Evolutionary conservation across 2,888 invertebrate genomes (phyloP).

Genomic region (Cheilosia variabilis): DNA sequence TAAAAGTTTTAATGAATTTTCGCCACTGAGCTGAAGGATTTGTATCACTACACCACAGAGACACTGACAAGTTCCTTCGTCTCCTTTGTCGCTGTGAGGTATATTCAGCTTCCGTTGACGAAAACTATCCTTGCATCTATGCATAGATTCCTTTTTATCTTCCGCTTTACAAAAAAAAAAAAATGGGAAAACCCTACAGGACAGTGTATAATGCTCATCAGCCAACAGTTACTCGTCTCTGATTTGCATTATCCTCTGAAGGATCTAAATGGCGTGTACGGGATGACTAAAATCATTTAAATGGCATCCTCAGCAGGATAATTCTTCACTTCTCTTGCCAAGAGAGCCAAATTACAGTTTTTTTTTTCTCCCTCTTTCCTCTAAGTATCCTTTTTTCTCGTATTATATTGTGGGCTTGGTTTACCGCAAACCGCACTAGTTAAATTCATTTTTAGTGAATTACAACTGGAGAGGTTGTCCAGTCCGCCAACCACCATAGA

Average conservation of each 20-base stretch:
- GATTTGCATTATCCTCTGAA: conserved; percentile 73
- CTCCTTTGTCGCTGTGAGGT: conserved; percentile 10
- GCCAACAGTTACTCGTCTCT: conserved; percentile 62
- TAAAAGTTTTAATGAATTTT: conserved; percentile 75
- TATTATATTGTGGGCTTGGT: conserved; percentile 33
- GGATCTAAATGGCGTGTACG: conserved; percentile 68
- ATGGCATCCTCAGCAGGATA: conserved; percentile 56
- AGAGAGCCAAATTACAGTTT: conserved; percentile 3
- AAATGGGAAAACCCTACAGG: conserved; percentile 13
- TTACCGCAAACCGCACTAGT: conserved; percentile 67
- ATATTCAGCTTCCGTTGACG: conserved; percentile 3
- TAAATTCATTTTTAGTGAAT: conserved; percentile 69
- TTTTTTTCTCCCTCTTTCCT: conserved; percentile 1
- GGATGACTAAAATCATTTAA: conserved; percentile 64
- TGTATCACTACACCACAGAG: conserved; percentile 60
- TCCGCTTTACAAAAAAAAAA: conserved; percentile 17
- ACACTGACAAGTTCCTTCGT: conserved; percentile 38
- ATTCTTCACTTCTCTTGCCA: conserved; percentile 18
- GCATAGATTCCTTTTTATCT: conserved; percentile 37
- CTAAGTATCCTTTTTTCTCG: conserved; percentile 7
- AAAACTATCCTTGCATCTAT: conserved; percentile 5
- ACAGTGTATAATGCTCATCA: conserved; percentile 63
- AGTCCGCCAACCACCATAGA: conserved; percentile 7
- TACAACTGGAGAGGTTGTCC: conserved; percentile 45
- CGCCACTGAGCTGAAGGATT: conserved; percentile 69